Evolutionary conservation across 2,888 invertebrate species (phyloP).

Genomic region (Cheilosia variabilis): DNA sequence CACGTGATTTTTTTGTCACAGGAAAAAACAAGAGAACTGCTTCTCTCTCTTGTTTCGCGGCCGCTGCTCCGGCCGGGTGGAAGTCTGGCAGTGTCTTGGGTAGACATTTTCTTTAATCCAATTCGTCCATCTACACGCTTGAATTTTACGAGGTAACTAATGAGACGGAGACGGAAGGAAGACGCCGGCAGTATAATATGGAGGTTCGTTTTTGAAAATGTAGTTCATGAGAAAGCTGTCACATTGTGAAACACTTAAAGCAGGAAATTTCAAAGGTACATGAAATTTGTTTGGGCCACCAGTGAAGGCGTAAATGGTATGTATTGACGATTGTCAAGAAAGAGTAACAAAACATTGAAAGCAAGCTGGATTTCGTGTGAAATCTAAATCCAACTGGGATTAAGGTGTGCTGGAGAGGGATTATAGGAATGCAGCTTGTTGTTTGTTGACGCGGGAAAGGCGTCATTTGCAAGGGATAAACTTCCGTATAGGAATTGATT

Average conservation of each 20-base stretch:
- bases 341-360: neutral
- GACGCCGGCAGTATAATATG: slow-evolving; percentile 38
- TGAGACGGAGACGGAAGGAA: slow-evolving; percentile 56
- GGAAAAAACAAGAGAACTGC: slow-evolving; percentile 3
- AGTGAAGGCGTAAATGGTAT: slow-evolving; percentile 7
- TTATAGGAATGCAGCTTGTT: slow-evolving; percentile 2
- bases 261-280: slow-evolving; percentile 60
- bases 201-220: slow-evolving; percentile 48
- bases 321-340: slow-evolving; percentile 19
- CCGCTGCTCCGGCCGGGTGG: slow-evolving; percentile 21
- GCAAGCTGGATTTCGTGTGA: slow-evolving; percentile 28
- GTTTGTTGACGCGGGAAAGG: neutral
- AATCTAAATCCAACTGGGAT: slow-evolving; percentile 24
- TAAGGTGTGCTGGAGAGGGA: neutral
- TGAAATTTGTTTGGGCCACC: slow-evolving; percentile 42
- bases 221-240: slow-evolving; percentile 70
- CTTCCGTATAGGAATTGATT: neutral
- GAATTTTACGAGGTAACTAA: slow-evolving; percentile 63
- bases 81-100: slow-evolving; percentile 42
- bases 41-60: slow-evolving; percentile 1
- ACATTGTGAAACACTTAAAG: slow-evolving; percentile 52
- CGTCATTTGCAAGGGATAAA: neutral
- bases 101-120: slow-evolving; percentile 62
- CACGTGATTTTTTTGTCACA: slow-evolving; percentile 63
- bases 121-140: slow-evolving; percentile 70